Conservation (phyloP, 2,888 invertebrate genomes). For the Cataglyphis rosenhaueri region DNA sequence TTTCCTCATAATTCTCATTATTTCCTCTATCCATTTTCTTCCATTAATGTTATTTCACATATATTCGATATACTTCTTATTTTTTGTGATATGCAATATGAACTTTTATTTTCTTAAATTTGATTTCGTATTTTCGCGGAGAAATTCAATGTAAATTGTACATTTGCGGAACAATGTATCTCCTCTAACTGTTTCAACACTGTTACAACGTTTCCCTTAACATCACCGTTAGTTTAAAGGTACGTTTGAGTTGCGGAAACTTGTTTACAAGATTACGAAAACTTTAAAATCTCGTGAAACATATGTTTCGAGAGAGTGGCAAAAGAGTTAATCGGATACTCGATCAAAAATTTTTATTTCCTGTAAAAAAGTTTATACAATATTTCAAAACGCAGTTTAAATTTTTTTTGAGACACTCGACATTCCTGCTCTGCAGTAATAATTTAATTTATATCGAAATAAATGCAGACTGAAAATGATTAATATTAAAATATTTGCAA, state of each 20-base stretch:
- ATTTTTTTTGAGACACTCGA: neutral
- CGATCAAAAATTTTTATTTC: neutral
- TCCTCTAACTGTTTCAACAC: neutral
- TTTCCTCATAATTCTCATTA: slow-evolving; percentile 2
- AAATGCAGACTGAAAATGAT: neutral
- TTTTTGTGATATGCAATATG: neutral
- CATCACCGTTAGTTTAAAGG: neutral
- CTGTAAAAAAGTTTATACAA: neutral
- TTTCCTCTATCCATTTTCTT: neutral
- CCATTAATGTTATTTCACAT: neutral
- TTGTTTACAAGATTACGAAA: neutral
- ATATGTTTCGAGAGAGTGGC: neutral
- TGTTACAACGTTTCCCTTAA: slow-evolving; percentile 19
- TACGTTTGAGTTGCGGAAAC: slow-evolving; percentile 9
- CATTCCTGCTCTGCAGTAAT: neutral
- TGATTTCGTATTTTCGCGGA: neutral
- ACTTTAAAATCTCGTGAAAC: slow-evolving; percentile 7
- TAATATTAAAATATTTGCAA: neutral
- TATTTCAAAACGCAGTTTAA: neutral
- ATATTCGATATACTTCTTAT: neutral
- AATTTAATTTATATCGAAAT: neutral
- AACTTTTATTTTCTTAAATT: slow-evolving; percentile 1
- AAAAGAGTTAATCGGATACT: slow-evolving; percentile 19
- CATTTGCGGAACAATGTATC: neutral
- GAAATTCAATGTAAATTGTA: neutral